phyloP scores from a whole-genome alignment of 2,888 invertebrate species.

The Sarcophaga subvicina region DNA sequence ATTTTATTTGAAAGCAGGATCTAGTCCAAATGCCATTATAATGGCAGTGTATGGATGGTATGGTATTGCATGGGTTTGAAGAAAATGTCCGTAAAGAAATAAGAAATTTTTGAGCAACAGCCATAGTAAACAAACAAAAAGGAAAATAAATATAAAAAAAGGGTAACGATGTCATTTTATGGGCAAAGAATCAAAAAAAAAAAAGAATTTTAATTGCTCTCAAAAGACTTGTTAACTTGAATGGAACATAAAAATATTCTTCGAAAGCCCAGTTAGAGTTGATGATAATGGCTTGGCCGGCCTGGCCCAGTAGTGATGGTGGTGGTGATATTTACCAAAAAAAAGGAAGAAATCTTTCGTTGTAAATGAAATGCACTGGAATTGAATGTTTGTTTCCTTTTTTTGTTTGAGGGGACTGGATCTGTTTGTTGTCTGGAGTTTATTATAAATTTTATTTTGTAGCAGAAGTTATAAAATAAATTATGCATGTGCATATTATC shows the following conservation, averaged over 20 bases:
- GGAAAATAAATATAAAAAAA: conserved; percentile 16
- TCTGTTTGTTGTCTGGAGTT: conserved; percentile 45
- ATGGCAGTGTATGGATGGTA: neutral
- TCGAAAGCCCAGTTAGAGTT: conserved; percentile 5
- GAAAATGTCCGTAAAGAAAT: conserved; percentile 44
- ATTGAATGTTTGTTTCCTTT: neutral
- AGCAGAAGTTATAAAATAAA: conserved; percentile 67
- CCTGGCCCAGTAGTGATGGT: neutral
- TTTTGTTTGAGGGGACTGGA: neutral
- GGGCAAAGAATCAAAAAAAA: neutral
- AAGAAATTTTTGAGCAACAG: conserved; percentile 2
- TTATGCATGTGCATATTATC: conserved; percentile 66
- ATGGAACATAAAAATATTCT: conserved; percentile 43
- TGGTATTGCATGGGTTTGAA: conserved; percentile 30
- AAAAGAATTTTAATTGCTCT: conserved; percentile 67
- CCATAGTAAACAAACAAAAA: neutral
- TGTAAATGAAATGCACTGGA: neutral
- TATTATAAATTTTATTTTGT: conserved; percentile 45
- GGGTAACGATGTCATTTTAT: conserved; percentile 53
- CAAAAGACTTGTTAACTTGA: conserved; percentile 67
- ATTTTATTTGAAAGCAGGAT: conserved; percentile 37
- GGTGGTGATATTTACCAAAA: conserved; percentile 12
- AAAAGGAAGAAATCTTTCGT: conserved; percentile 13
- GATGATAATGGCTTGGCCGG: neutral
- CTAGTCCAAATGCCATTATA: conserved; percentile 37